Percentiles rank a stretch among this genome's conserved stretches.
Conservation (phyloP, 1,140 invertebrate genomes). For the Saxidomus purpurata region DNA sequence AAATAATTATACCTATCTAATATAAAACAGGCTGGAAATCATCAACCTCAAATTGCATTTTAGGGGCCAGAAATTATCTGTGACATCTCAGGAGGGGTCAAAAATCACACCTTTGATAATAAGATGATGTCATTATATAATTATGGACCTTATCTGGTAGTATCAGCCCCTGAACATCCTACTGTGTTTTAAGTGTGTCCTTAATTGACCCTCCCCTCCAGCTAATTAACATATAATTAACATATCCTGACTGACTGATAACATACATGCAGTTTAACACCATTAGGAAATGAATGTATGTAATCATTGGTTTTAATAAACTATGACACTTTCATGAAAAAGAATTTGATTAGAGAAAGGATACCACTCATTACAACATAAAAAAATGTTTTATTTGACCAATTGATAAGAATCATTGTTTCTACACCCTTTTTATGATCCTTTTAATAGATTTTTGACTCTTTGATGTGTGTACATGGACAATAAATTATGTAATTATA, state of each 20-base stretch:
- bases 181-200: conserved; percentile 61
- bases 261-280: conserved; percentile 1
- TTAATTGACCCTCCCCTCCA: conserved; percentile 39
- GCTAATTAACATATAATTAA: conserved; percentile 57
- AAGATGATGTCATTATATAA: conserved; percentile 51
- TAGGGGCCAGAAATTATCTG: conserved; percentile 29
- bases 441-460: background rate
- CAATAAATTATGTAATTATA: too few relatives aligned
- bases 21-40: conserved; percentile 17
- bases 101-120: conserved; percentile 26
- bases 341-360: conserved; percentile 26
- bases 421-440: background rate
- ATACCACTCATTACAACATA: conserved; percentile 1
- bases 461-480: too few relatives aligned
- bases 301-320: conserved; percentile 20
- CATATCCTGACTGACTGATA: conserved; percentile 42
- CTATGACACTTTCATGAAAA: background rate
- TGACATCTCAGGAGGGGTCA: conserved; percentile 51
- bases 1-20: conserved; percentile 37
- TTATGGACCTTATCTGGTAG: conserved; percentile 46
- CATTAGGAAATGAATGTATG: background rate
- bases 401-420: background rate
- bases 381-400: conserved; percentile 20
- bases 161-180: conserved; percentile 51
- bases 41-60: conserved; percentile 35